Conservation (phyloP, 2,113 vertebrate species). For the Uria lomvia region DNA sequence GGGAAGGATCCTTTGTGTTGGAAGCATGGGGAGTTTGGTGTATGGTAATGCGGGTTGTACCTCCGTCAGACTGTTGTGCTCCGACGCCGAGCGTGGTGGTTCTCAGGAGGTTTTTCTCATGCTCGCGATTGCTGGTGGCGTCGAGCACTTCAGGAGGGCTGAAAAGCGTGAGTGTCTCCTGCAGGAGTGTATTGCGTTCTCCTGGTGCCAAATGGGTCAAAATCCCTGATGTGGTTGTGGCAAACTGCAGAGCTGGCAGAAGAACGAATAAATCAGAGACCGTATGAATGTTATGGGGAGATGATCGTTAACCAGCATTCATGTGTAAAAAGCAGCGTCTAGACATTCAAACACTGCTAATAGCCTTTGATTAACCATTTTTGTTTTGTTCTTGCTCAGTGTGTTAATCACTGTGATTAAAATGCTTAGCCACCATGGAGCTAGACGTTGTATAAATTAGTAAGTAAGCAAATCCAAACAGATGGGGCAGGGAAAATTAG, state of each 20-base stretch:
- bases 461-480: conserved; percentile 64
- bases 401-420: conserved; percentile 71
- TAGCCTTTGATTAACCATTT: conserved; percentile 68
- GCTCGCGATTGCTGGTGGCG: background rate
- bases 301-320: conserved; percentile 58
- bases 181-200: background rate
- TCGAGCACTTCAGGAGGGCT: background rate
- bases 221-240: background rate
- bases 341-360: conserved; percentile 51
- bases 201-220: conserved; percentile 41
- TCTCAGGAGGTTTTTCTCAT: background rate
- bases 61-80: rapidly evolving
- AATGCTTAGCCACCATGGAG: conserved; percentile 62
- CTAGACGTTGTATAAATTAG: conserved; percentile 53
- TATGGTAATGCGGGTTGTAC: rapidly evolving
- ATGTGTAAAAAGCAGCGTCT: conserved; percentile 29
- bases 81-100: background rate
- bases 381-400: conserved; percentile 64
- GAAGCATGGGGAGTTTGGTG: rapidly evolving
- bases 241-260: conserved; percentile 21
- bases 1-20: background rate
- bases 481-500: conserved; percentile 59
- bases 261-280: background rate
- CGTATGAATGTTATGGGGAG: background rate
- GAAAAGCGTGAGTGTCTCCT: background rate